phyloP scores from a whole-genome alignment of 2,888 invertebrate species.

The Nomada lathburiana region DNA sequence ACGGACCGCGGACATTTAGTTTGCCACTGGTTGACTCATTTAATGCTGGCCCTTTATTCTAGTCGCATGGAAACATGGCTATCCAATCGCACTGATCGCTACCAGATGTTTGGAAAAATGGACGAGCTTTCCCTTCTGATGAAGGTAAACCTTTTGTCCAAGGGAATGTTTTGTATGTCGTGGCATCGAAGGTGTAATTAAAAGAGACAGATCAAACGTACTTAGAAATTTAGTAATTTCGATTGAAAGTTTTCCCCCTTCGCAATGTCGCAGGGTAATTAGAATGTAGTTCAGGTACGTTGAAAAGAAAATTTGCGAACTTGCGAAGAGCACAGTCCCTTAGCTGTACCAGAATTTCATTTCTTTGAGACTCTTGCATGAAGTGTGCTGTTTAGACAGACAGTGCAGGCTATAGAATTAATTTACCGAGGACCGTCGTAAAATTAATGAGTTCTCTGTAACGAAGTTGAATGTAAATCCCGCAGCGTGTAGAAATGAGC shows the following conservation, averaged over 20 bases:
- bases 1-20: conserved; percentile 23
- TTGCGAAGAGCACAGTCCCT: too few relatives aligned
- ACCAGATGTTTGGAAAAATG: neutral
- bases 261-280: too few relatives aligned
- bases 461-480: neutral
- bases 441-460: conserved; percentile 3
- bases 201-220: too few relatives aligned
- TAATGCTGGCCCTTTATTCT: conserved; percentile 10
- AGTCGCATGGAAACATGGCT: neutral
- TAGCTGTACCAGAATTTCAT: neutral
- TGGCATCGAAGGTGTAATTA: too few relatives aligned
- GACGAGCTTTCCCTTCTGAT: neutral
- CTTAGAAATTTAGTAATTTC: too few relatives aligned
- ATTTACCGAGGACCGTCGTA: neutral
- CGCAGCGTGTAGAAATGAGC: neutral
- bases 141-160: neutral
- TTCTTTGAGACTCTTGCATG: neutral
- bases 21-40: conserved; percentile 1
- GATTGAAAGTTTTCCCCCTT: too few relatives aligned
- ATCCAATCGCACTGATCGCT: neutral
- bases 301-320: too few relatives aligned
- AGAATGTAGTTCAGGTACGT: too few relatives aligned
- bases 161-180: neutral
- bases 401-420: neutral
- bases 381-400: neutral